A percentile compares a stretch with the other conserved stretches of the same genome.
phyloP scores from a whole-genome alignment of 2,888 invertebrate genomes.

The Polydrusus cervinus region DNA sequence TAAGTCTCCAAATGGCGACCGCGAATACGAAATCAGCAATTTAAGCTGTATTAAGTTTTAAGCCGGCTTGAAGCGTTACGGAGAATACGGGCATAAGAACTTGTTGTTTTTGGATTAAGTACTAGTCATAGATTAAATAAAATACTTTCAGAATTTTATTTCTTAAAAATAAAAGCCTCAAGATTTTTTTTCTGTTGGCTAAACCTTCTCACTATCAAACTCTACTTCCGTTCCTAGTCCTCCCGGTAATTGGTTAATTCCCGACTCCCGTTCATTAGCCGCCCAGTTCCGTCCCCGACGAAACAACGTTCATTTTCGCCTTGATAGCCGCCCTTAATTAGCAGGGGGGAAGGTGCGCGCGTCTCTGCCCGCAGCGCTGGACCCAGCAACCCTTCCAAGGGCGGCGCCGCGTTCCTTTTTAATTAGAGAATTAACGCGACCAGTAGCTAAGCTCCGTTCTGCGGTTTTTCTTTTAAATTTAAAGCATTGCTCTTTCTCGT shows the following conservation, averaged over 20 bases:
- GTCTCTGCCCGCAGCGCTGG: slow-evolving; percentile 9
- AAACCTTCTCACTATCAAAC: slow-evolving; percentile 9
- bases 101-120: too few species aligned
- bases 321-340: slow-evolving; percentile 28
- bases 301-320: slow-evolving; percentile 26
- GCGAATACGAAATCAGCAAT: too few species aligned
- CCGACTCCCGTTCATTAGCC: slow-evolving; percentile 1
- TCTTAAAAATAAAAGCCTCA: too few species aligned
- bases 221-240: not conserved
- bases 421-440: slow-evolving; percentile 31
- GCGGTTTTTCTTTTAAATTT: not conserved
- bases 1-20: too few species aligned
- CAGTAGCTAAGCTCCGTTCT: slow-evolving; percentile 22
- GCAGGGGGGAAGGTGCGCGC: slow-evolving; percentile 24
- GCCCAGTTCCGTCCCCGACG: not conserved
- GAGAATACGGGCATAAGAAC: too few species aligned
- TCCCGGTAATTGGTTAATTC: slow-evolving; percentile 19
- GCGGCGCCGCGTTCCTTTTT: slow-evolving; percentile 10
- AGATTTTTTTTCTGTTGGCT: too few species aligned
- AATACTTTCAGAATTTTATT: too few species aligned
- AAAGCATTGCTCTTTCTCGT: too few species aligned
- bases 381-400: slow-evolving; percentile 35
- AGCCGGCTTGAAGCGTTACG: too few species aligned
- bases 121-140: too few species aligned
- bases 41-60: too few species aligned